Evolutionary conservation across 2,888 invertebrate species (phyloP), one percentile per base, ranked within the genome.

Genomic region (Himalopsyche kuldschensis): DNA sequence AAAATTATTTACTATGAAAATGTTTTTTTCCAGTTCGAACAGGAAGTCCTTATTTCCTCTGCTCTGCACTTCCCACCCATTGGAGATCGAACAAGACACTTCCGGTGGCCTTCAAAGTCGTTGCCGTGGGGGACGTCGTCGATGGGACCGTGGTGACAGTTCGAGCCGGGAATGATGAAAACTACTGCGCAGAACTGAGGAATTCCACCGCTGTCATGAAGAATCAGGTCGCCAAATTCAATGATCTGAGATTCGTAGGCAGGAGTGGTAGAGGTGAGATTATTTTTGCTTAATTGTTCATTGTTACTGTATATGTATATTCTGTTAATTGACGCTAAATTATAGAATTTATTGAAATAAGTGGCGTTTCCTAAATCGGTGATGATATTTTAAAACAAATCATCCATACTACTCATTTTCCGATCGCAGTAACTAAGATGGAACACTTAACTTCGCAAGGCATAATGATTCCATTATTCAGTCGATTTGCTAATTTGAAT

Each of bases 51-150:
- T 96, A 98, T 90, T 95, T 99, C 88, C 96, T 99, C 86, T 99
- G 99, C 91, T 97, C 98, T 48, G 96, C 97, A 75, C 91, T 99
- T 87, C 99, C 99, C 84, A 95, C 96, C 1, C 99, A 99, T 90
- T 99, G 99, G 99, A 93, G 99, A 87, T 98, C 98, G 81, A 99
- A 99, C 91, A 99, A 99, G 92, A 98, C 99, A 4, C 93, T 99
- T 85, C 99, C 99, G 77, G 95, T 97, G 84, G 98, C 98, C 81
- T 99, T 99, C 92, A 98, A 98, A 91, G 98, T 99, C 88, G 96
- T 98, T 82, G 97, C 98, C 4, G 91, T 99, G 81, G 97, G 98
- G 11, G 98, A 98, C 88, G 95, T 99, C 27, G 96, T 96, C 87
- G 99, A 99, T 89, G 99, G 99, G 0, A 99, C 99, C 46, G 93